Conservation (phyloP, 1,140 invertebrate species). For the Caenorhabditis inopinata region DNA sequence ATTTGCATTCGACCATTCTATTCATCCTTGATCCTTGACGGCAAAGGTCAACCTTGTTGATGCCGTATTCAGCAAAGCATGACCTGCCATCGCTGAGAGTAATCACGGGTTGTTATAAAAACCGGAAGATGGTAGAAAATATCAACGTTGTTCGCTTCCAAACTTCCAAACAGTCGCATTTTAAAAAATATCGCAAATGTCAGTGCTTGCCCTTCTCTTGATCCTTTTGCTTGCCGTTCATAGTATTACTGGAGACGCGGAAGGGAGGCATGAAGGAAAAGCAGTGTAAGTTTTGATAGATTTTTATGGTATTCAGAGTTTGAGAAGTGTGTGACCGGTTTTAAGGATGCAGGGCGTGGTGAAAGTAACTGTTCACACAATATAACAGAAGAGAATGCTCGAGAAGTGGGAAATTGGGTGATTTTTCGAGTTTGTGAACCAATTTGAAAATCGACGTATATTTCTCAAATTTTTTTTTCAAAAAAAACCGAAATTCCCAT, state of each 20-base stretch:
- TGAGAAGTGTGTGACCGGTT: no score
- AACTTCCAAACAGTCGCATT: no score
- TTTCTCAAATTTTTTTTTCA: no score
- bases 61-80: conserved; percentile 3
- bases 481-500: no score
- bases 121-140: background rate
- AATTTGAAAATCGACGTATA: no score
- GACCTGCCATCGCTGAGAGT: background rate
- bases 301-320: no score
- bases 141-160: background rate
- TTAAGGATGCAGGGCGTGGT: no score
- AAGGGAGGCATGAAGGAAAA: background rate
- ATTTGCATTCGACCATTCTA: background rate
- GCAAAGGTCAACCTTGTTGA: conserved; percentile 28
- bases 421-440: no score
- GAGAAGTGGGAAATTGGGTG: no score
- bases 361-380: no score
- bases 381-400: no score
- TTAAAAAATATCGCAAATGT: background rate
- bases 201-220: background rate
- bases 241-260: background rate
- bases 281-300: background rate
- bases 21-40: background rate
- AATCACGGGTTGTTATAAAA: conserved; percentile 5
- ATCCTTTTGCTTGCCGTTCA: background rate